Base-by-base conservation (phyloP, 2,888 invertebrate species). In the Aproaerema taeniolella region DNA sequence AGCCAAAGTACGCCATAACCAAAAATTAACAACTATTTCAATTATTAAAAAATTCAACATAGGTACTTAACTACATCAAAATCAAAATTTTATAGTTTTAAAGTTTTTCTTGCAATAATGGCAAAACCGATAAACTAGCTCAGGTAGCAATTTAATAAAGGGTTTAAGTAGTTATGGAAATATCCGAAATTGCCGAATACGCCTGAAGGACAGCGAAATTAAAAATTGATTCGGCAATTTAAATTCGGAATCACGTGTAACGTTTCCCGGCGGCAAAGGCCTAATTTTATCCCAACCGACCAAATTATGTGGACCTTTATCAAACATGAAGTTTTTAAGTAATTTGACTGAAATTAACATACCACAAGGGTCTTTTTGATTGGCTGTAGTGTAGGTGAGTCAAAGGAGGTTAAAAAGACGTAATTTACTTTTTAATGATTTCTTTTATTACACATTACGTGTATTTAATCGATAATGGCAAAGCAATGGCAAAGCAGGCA, bases 141-240 rank as follows among this genome's bases (percentile, higher is more conserved):
- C 20, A 32, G 8, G 32, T 11, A 11, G 2, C 17, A 20, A 32
- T 20, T 20, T 20, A 32, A n/a, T n/a, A n/a, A n/a, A n/a, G n/a
- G n/a, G n/a, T n/a, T n/a, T n/a, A 32, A 7, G 32, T 17, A 20
- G 20, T 20, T 32, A 11, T 20, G 12, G 10, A 24, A 34, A 34
- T 24, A 10, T 11, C 25, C n/a, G n/a, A 34, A 25, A 24, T 29
- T 6, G 20, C 37, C 33, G 29, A 33, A 33, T 24, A 31, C 30
- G 39, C 44, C 40, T 52, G 56, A 55, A 58, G 58, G 62, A 65
- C 65, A 61, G 58, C 63, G 53, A 76, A 76, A 77, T 79, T 74
- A 77, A 78, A 79, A 79, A 74, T 71, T 77, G 75, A 80, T 79
- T 66, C 63, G 76, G 56, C 61, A 70, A 74, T 79, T 80, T 79